A percentile compares a stretch with the other conserved stretches of the same genome.
Conservation (phyloP, 1,140 invertebrate genomes). For the Eumaeus atala region DNA sequence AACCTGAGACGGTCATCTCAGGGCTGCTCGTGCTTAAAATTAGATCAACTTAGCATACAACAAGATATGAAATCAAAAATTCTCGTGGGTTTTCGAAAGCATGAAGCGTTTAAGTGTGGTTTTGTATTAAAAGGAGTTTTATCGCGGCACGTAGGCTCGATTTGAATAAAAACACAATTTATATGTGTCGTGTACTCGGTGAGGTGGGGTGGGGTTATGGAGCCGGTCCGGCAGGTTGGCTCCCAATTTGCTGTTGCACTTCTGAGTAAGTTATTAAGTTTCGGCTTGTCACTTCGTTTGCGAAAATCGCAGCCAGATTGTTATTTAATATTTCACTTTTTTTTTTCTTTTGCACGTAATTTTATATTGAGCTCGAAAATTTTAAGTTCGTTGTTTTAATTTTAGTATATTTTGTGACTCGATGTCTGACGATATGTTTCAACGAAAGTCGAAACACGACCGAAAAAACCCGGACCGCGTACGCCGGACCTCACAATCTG, state of each 20-base stretch:
- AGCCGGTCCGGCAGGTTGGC: conserved; percentile 58
- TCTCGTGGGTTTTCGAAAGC: conserved; percentile 7
- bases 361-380: too few relatives aligned
- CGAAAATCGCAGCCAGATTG: conserved; percentile 61
- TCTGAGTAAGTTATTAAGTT: conserved; percentile 74
- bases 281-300: conserved; percentile 68
- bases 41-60: too few relatives aligned
- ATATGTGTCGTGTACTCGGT: conserved; percentile 64
- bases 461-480: too few relatives aligned
- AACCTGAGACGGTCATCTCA: too few relatives aligned
- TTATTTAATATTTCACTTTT: conserved; percentile 26
- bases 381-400: too few relatives aligned
- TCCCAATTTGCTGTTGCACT: conserved; percentile 70
- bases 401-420: too few relatives aligned
- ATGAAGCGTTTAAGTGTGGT: conserved; percentile 22
- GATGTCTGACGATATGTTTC: too few relatives aligned
- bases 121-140: conserved; percentile 67
- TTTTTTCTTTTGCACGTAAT: too few relatives aligned
- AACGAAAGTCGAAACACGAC: too few relatives aligned
- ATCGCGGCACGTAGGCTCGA: conserved; percentile 64
- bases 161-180: conserved; percentile 74
- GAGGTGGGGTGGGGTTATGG: conserved; percentile 62
- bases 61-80: neutral
- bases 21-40: too few relatives aligned
- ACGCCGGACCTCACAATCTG: too few relatives aligned